These are phyloP conservation scores for Caiman crocodilus DNA, from an alignment of 2,797 vertebrate genomes.

Conservation along the genomic window DNA sequence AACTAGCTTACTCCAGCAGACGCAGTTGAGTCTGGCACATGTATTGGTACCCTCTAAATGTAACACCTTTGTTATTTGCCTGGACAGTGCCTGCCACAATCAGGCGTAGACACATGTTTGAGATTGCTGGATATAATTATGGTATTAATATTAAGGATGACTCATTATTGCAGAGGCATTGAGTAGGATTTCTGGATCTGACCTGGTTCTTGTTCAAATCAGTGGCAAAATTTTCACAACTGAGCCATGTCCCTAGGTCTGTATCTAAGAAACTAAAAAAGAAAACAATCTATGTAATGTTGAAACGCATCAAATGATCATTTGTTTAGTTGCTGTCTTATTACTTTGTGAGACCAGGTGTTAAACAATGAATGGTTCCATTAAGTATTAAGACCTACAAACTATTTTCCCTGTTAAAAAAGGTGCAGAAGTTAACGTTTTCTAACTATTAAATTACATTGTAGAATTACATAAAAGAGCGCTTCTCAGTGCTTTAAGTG, in stretches of 20 bases:
- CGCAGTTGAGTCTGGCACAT: too few species aligned
- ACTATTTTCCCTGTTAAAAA: background rate
- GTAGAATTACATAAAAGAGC: background rate
- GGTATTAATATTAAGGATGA: background rate
- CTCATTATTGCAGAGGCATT: rapidly evolving
- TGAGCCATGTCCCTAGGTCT: background rate
- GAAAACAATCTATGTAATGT: background rate
- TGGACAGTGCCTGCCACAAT: background rate
- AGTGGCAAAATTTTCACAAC: background rate
- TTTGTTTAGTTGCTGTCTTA: background rate
- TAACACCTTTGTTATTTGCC: background rate
- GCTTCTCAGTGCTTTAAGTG: background rate
- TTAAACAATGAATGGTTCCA: background rate
- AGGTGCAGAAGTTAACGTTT: background rate
- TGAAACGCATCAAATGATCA: background rate
- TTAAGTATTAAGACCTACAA: background rate
- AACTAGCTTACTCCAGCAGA: too few species aligned
- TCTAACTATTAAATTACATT: background rate
- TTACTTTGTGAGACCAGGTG: background rate
- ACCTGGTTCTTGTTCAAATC: background rate
- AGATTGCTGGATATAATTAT: background rate
- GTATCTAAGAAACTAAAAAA: background rate
- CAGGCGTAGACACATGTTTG: background rate
- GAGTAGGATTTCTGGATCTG: background rate
- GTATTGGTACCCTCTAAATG: too few species aligned